A percentile compares a stretch with the other conserved stretches of the same genome.
Conservation (phyloP, 1,140 invertebrate genomes). For the Scaptodrosophila lebanonensis region DNA sequence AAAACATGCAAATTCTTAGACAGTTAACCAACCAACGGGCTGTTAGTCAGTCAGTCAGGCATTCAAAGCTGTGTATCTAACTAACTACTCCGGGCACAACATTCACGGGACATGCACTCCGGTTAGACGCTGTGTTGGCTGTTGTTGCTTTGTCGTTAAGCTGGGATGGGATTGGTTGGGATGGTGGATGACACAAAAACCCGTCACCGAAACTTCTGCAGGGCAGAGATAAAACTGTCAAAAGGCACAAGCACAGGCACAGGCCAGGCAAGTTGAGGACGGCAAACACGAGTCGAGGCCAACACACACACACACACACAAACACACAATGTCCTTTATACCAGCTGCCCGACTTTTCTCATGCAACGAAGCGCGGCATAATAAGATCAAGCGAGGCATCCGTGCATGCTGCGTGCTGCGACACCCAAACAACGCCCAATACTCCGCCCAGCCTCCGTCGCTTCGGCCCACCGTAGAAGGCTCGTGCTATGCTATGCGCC, state of each 20-base stretch:
- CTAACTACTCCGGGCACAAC: too few species aligned
- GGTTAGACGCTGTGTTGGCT: too few species aligned
- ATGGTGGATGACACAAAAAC: constrained; percentile 9
- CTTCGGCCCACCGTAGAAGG: constrained; percentile 22
- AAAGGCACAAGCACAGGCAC: constrained; percentile 36
- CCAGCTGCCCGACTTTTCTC: constrained; percentile 59
- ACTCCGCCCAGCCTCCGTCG: constrained; percentile 17
- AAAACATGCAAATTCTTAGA: constrained; percentile 36
- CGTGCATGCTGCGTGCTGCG: constrained; percentile 39
- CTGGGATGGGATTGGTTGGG: constrained; percentile 1
- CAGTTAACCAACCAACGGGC: background rate
- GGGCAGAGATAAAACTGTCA: constrained; percentile 66
- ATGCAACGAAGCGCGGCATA: constrained; percentile 65
- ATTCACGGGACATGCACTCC: too few species aligned
- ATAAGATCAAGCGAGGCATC: constrained; percentile 70
- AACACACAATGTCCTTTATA: background rate
- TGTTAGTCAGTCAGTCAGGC: too few species aligned
- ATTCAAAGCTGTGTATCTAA: background rate
- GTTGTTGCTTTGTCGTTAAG: too few species aligned
- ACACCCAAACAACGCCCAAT: constrained; percentile 44
- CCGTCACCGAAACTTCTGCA: constrained; percentile 46
- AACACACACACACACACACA: background rate
- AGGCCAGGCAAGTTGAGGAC: constrained; percentile 22
- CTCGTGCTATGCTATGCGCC: constrained; percentile 27
- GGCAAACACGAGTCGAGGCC: constrained; percentile 15